A percentile compares a stretch with the other conserved stretches of the same genome.
phyloP scores from a whole-genome alignment of 1,140 invertebrate species.

The Panagrolaimus sp. region DNA sequence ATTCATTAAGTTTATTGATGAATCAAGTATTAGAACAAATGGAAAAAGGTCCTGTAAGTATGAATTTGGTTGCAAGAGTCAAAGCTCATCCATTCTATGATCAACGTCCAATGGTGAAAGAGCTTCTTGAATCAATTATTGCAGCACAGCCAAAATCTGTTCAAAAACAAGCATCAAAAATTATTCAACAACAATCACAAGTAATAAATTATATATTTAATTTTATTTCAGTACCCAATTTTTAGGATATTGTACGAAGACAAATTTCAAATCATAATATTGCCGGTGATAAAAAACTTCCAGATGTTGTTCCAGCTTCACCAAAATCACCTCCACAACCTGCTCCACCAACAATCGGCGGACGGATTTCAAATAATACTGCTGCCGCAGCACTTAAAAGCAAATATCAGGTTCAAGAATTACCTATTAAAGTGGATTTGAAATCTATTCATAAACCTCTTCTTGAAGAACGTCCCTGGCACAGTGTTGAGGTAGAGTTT shows the following conservation, averaged over 20 bases:
- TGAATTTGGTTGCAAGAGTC: constrained; percentile 51
- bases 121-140: constrained; percentile 54
- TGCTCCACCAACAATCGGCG: background rate
- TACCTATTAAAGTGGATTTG: constrained; percentile 29
- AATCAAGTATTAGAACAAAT: constrained; percentile 58
- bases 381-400: background rate
- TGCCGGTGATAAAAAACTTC: constrained; percentile 12
- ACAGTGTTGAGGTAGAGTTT: constrained; percentile 43
- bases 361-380: background rate
- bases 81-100: constrained; percentile 55
- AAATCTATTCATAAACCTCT: constrained; percentile 22
- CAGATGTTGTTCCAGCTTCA: constrained; percentile 7
- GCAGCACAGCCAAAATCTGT: constrained; percentile 49
- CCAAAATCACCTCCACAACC: background rate
- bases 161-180: constrained; percentile 55
- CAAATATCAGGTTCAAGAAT: constrained; percentile 39
- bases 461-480: constrained; percentile 44
- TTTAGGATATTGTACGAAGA: constrained; percentile 23
- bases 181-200: constrained; percentile 46
- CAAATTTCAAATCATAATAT: constrained; percentile 21
- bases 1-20: constrained; percentile 56
- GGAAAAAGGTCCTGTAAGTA: constrained; percentile 53
- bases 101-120: constrained; percentile 55
- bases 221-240: background rate
- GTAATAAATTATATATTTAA: background rate